Evolutionary conservation across 2,888 invertebrate species (phyloP), one percentile per base, ranked within the genome.

Genomic region (Chorisops tibialis): DNA sequence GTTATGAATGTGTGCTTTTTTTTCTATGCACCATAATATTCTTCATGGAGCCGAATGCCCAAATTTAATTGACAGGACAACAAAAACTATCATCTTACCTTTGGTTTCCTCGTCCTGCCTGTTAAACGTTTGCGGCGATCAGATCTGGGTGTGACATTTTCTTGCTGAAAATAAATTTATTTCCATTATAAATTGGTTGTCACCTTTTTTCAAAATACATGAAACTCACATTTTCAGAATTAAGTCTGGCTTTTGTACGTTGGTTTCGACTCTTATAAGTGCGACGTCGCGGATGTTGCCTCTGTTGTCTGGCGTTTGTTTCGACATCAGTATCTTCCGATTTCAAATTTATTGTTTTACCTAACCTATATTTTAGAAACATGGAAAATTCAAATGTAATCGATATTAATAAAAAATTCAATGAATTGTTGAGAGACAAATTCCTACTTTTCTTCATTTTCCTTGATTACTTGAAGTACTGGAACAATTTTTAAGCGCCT

Each of bases 401-500:
- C n/a, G 6, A 24, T 50, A 24, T 50, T 24, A 47, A 21, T 18
- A 21, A 16, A 19, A 7, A 7, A 21, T 14, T 9, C 21, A 43
- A 14, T 43, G 14, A 43, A n/a, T 48, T 16, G 9, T 48, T 11
- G 16, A 14, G 7, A 35, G 16, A 37, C 30, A 35, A 35, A 9
- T 3, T 16, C 12, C 18, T 73, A 87, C 85, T 84, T 83, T 79
- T 87, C 85, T 69, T 87, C 85, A 63, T 82, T 81, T 61, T 86
- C 85, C 65, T 86, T 82, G 50, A 93, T 79, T 65, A 84, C 83
- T 66, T 86, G 85, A 65, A 93, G 79, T 58, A 90, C 83, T 6
- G 89, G 89, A 80, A 91, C 87, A 58, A 85, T 81, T 69, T 84
- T 84, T 19, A 93, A 74, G 65, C 88, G 85, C 54, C 89, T 83